Evolutionary conservation across 2,113 vertebrate genomes (phyloP).

Genomic region (Suricata suricatta): DNA sequence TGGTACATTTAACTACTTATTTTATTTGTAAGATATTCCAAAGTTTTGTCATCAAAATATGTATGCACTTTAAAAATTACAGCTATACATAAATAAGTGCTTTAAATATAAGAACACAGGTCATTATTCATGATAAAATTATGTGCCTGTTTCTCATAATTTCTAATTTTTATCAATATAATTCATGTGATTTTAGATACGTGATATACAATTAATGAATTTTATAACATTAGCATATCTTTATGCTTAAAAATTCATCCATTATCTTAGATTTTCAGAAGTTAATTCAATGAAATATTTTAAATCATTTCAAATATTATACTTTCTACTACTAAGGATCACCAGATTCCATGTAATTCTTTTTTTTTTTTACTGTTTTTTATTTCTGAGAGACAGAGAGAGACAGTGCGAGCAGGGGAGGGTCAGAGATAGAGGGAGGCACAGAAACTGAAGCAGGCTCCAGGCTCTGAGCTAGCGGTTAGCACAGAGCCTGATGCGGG

Average conservation of each 20-base stretch:
- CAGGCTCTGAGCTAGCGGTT: too few species aligned
- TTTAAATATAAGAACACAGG: not conserved
- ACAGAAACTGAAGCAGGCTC: too few species aligned
- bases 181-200: not conserved
- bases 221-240: not conserved
- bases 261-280: not conserved
- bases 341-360: not conserved
- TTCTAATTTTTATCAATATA: not conserved
- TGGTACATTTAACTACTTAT: not conserved
- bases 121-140: not conserved
- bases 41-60: not conserved
- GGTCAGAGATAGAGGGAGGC: too few species aligned
- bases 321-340: not conserved
- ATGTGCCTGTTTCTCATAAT: not conserved
- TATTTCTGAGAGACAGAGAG: too few species aligned
- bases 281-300: not conserved
- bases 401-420: too few species aligned
- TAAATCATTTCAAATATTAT: not conserved
- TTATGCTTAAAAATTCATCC: not conserved
- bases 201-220: not conserved
- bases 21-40: not conserved
- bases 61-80: not conserved
- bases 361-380: not conserved
- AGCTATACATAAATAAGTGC: not conserved
- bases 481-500: too few species aligned